A percentile compares a stretch with the other conserved stretches of the same genome.
phyloP scores from a whole-genome alignment of 2,113 vertebrate genomes.

The Puntigrus tetrazona region DNA sequence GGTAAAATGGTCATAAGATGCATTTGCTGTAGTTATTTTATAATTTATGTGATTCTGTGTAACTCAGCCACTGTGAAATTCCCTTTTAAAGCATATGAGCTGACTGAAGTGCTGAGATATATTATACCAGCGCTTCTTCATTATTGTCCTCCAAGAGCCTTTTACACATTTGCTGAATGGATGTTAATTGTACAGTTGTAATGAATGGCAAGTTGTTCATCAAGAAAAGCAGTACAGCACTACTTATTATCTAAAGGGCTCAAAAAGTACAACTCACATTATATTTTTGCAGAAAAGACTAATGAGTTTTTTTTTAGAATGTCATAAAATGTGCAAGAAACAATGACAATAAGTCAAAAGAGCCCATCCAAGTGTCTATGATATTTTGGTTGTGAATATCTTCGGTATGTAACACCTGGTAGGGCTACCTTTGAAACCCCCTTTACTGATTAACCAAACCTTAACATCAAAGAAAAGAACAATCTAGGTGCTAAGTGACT shows the following conservation, averaged over 20 bases:
- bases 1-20: background rate
- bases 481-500: too few relatives aligned
- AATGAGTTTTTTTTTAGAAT: too few relatives aligned
- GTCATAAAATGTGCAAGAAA: too few relatives aligned
- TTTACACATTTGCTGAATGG: slow-evolving; percentile 44
- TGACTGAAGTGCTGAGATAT: slow-evolving; percentile 27
- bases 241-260: slow-evolving; percentile 45
- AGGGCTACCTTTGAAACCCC: too few relatives aligned
- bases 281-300: background rate
- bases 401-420: too few relatives aligned
- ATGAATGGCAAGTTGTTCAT: slow-evolving; percentile 37
- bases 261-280: slow-evolving; percentile 18
- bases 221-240: slow-evolving; percentile 36
- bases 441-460: too few relatives aligned
- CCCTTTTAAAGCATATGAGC: slow-evolving; percentile 38
- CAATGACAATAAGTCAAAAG: background rate
- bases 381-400: background rate
- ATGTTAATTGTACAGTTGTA: slow-evolving; percentile 46
- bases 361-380: background rate
- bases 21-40: slow-evolving; percentile 36
- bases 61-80: background rate
- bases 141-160: slow-evolving; percentile 26
- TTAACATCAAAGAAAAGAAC: too few relatives aligned
- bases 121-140: slow-evolving; percentile 10
- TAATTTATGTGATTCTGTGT: slow-evolving; percentile 31